phyloP scores from a whole-genome alignment of 2,888 invertebrate species.

The Lysandra coridon region DNA sequence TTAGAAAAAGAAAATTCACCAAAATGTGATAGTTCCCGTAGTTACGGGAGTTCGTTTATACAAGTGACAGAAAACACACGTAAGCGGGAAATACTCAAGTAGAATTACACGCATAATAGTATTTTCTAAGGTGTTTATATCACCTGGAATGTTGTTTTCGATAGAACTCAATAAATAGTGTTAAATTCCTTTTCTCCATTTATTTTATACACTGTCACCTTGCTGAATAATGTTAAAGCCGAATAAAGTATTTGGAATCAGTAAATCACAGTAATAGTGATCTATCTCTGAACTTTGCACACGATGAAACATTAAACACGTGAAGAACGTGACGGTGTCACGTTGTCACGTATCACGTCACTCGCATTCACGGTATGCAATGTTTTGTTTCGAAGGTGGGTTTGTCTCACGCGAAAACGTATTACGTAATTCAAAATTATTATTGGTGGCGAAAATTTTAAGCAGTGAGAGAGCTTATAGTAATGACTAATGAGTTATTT shows the following conservation, averaged over 20 bases:
- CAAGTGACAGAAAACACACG: too few relatives aligned
- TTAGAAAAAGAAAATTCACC: too few relatives aligned
- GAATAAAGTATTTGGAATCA: not conserved
- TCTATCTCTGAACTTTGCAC: not conserved
- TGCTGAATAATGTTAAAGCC: not conserved
- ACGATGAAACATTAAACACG: not conserved
- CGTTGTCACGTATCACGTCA: slow-evolving; percentile 14
- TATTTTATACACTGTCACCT: not conserved
- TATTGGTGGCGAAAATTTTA: too few relatives aligned
- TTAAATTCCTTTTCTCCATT: not conserved
- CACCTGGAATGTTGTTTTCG: not conserved
- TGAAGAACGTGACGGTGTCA: slow-evolving; percentile 1
- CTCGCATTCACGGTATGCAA: not conserved
- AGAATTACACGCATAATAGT: too few relatives aligned
- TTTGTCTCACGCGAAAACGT: not conserved
- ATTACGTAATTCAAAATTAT: not conserved
- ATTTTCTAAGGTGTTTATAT: not conserved
- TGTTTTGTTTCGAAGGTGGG: not conserved
- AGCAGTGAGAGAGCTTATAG: too few relatives aligned
- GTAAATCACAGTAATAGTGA: not conserved
- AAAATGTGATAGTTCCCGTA: too few relatives aligned
- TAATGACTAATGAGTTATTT: too few relatives aligned
- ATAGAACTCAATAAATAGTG: not conserved
- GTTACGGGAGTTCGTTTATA: too few relatives aligned
- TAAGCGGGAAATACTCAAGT: too few relatives aligned